These are phyloP conservation scores for Crepidodera aurea DNA, from an alignment of 2,888 invertebrate species.

Conservation along the genomic window DNA sequence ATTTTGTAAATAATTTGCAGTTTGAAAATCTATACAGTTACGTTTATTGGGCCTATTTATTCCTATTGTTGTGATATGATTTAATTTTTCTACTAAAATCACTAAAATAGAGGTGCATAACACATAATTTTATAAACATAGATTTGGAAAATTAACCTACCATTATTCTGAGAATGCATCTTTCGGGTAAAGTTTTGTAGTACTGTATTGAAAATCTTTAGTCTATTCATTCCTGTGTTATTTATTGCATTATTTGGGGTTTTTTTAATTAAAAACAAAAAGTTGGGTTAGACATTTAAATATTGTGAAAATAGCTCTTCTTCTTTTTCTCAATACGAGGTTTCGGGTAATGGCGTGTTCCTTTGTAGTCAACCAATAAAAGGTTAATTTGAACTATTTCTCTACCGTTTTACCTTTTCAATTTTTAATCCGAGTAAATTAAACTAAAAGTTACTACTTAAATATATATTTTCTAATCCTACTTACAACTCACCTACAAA, in stretches of 20 bases:
- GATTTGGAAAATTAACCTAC: not conserved
- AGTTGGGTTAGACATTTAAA: not conserved
- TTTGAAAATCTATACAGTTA: constrained; percentile 80
- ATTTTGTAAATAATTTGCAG: constrained; percentile 72
- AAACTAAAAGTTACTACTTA: not conserved
- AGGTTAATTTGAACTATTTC: too few species aligned
- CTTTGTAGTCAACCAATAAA: too few species aligned
- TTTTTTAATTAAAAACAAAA: not conserved
- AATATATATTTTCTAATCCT: not conserved
- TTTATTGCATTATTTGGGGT: not conserved
- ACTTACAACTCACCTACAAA: not conserved
- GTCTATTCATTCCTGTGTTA: constrained; percentile 4
- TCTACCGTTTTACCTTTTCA: too few species aligned
- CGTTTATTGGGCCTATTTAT: constrained; percentile 85
- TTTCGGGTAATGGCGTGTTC: too few species aligned
- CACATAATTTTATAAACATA: not conserved
- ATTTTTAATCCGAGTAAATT: too few species aligned
- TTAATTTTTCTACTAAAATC: constrained; percentile 67
- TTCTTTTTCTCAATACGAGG: too few species aligned
- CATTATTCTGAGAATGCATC: constrained; percentile 9
- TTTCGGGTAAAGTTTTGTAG: not conserved
- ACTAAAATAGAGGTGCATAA: constrained; percentile 35
- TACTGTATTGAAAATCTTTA: not conserved
- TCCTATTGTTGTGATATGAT: constrained; percentile 78
- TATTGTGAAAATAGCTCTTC: too few species aligned